Conservation (phyloP, 2,113 vertebrate genomes). For the Perca fluviatilis region DNA sequence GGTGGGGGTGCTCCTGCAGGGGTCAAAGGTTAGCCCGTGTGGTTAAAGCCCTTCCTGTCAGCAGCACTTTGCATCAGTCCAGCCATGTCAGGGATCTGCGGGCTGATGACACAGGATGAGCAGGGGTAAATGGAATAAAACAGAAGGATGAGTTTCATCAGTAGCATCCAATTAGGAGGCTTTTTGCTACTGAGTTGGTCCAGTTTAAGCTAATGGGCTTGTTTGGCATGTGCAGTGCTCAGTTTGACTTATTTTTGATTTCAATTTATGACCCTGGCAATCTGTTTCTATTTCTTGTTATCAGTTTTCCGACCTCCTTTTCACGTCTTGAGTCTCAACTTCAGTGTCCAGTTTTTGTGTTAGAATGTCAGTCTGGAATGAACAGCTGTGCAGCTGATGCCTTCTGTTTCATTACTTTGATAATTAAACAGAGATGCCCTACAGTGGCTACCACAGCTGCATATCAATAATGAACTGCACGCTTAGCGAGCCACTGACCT, state of each 20-base stretch:
- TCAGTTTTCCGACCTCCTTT: background rate
- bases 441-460: conserved; percentile 31
- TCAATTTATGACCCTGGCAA: background rate
- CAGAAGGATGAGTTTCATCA: conserved; percentile 43
- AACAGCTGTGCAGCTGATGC: conserved; percentile 53
- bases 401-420: conserved; percentile 49
- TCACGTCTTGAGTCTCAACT: conserved; percentile 10
- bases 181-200: conserved; percentile 13
- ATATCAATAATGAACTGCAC: conserved; percentile 16
- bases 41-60: conserved; percentile 69
- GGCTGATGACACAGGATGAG: conserved; percentile 53
- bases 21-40: conserved; percentile 59
- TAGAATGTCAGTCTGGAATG: conserved; percentile 29
- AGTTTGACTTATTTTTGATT: conserved; percentile 12
- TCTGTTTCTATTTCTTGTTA: background rate
- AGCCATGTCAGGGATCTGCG: conserved; percentile 17
- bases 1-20: background rate
- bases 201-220: conserved; percentile 24
- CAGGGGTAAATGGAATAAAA: conserved; percentile 36
- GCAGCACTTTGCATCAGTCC: conserved; percentile 57
- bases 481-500: conserved; percentile 36
- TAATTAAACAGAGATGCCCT: conserved; percentile 42
- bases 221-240: conserved; percentile 2
- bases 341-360: conserved; percentile 13
- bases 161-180: conserved; percentile 59